Evolutionary conservation across 1,140 invertebrate genomes (phyloP), one percentile per base, ranked within the genome.

Genomic region (Lucilia cuprina): DNA sequence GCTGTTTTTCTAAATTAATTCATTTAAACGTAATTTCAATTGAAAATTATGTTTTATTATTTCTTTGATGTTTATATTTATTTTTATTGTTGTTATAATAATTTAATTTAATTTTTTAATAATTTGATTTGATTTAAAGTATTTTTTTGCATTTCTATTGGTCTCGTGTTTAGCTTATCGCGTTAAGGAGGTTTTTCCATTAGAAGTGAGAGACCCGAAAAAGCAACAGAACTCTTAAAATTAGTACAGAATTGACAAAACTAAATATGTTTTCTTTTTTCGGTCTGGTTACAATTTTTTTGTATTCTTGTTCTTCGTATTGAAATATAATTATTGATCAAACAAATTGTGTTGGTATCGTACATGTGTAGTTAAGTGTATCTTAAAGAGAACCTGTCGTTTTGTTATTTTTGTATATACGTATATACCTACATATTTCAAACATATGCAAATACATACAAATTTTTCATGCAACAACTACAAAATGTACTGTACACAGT

Each of bases 311-410:
- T 35, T 35, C 34, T 41, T 41, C 17, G 2, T 78, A 25, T n/a
- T 35, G 41, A 41, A 35, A 34, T 35, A 21, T 77, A 74, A 84
- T 35, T 89, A 89, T 89, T 86, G 88, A 89, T 89, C 88, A 89
- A 89, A 89, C 88, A 89, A 88, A 10, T 30, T 47, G 1, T 82
- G 84, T 84, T 85, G 83, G 74, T 35, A 8, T 14, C 34, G 12
- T 55, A 41, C 41, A 41, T 41, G 41, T 41, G 41, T 10, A 41
- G 25, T 30, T 30, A 30, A 30, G 25, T 41, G 10, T 41, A 0
- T 41, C 41, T 41, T 8, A 41, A 41, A 41, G 41, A 41, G 41
- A 41, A 41, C 41, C 41, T 41, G 41, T 41, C 41, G 5, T 7
- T 41, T 41, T 41, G 41, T 41, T 41, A 10, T 41, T 41, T 41